These are phyloP conservation scores for Chouioia cunea DNA, from an alignment of 2,888 invertebrate genomes.

Conservation along the genomic window DNA sequence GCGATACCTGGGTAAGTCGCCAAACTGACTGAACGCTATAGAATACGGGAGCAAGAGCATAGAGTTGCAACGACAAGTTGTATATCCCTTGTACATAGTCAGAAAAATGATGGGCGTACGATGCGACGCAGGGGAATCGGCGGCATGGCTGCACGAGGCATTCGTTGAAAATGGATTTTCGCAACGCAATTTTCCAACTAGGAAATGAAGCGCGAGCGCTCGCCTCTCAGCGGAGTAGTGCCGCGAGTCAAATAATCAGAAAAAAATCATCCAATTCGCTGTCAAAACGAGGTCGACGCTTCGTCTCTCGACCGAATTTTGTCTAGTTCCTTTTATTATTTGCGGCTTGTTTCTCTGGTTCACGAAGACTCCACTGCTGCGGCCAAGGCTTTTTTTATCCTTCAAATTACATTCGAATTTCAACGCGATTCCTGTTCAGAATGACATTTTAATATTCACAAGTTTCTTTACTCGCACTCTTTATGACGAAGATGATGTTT, in stretches of 20 bases:
- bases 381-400: constrained; percentile 13
- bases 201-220: constrained; percentile 55
- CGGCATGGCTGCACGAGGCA: constrained; percentile 12
- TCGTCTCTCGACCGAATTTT: background rate
- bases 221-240: constrained; percentile 38
- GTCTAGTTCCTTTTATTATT: background rate
- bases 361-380: background rate
- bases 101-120: background rate
- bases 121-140: constrained; percentile 2
- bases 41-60: no score
- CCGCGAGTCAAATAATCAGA: constrained; percentile 36
- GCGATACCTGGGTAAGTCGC: no score
- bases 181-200: constrained; percentile 57
- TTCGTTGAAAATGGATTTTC: constrained; percentile 57
- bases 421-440: constrained; percentile 19
- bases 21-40: no score
- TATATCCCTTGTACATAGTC: constrained; percentile 2
- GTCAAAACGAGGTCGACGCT: constrained; percentile 21
- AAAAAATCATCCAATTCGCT: constrained; percentile 31
- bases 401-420: constrained; percentile 36
- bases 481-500: constrained; percentile 24
- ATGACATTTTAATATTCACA: constrained; percentile 41
- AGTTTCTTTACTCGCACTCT: background rate
- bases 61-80: no score
- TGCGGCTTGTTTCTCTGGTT: background rate